Percentiles rank a stretch among this genome's conserved stretches.
phyloP scores from a whole-genome alignment of 2,113 vertebrate species.

The Nyctibius bracteatus region DNA sequence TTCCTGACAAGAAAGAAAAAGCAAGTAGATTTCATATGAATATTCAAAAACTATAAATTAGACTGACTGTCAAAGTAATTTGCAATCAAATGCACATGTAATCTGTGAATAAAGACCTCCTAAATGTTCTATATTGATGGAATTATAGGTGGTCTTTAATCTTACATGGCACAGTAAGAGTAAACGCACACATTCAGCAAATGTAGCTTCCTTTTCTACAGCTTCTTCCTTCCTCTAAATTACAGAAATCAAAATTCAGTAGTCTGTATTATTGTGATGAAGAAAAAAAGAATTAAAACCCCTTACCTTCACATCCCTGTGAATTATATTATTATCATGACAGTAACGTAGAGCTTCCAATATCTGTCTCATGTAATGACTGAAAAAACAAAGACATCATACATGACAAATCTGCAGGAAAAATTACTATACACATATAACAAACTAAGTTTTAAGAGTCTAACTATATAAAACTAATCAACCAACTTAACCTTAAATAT shows the following conservation, averaged over 20 bases:
- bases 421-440: not conserved
- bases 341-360: constrained; percentile 96
- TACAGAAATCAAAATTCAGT: not conserved
- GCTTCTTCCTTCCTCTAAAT: not conserved
- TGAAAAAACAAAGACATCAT: constrained; percentile 71
- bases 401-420: not conserved
- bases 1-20: constrained; percentile 8
- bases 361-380: constrained; percentile 99
- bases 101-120: constrained; percentile 17
- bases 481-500: not conserved
- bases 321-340: constrained; percentile 99
- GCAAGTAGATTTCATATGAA: not conserved
- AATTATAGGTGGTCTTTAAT: not conserved
- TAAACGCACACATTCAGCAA: not conserved
- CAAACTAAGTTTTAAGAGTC: not conserved
- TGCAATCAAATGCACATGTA: not conserved
- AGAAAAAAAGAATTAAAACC: not conserved
- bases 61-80: not conserved
- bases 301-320: constrained; percentile 97
- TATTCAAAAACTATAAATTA: constrained; percentile 15
- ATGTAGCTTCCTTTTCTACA: not conserved
- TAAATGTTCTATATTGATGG: not conserved
- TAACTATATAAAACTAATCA: not conserved
- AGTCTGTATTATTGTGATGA: not conserved
- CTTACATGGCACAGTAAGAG: not conserved